Percentiles rank a stretch among this genome's conserved stretches.
Evolutionary conservation across 2,797 vertebrate species (phyloP).

Genomic region (Macrochelys suwanniensis): DNA sequence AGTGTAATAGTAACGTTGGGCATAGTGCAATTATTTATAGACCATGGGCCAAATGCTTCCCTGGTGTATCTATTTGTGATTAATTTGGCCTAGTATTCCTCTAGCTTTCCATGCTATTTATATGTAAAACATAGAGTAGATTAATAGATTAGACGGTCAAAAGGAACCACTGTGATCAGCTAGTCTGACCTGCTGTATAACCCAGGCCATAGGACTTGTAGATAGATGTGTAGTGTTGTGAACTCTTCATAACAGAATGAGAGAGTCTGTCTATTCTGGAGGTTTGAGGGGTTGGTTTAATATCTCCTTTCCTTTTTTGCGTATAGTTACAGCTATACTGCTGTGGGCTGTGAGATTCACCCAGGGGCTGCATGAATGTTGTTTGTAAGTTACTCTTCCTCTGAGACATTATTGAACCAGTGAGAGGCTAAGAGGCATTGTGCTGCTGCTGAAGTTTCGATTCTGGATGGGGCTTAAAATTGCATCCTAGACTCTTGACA

Average conservation of each 20-base stretch:
- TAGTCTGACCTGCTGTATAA: neutral
- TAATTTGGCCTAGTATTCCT: neutral
- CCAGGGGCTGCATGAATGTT: neutral
- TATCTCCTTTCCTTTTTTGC: neutral
- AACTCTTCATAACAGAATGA: neutral
- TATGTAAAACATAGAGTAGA: neutral
- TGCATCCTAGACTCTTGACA: accelerated
- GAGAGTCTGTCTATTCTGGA: neutral
- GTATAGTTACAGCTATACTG: neutral
- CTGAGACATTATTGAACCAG: neutral
- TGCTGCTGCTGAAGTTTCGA: neutral
- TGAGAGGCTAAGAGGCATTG: neutral
- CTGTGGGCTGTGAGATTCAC: neutral
- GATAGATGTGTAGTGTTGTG: accelerated
- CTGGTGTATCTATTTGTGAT: neutral
- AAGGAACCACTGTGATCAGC: neutral
- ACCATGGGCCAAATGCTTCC: neutral
- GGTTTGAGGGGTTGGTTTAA: neutral
- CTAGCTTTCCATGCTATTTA: neutral
- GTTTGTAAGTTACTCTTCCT: neutral
- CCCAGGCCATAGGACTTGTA: neutral
- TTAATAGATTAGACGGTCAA: neutral
- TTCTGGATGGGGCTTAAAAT: neutral
- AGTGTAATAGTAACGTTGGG: neutral
- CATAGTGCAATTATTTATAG: accelerated